Evolutionary conservation across 2,888 invertebrate species (phyloP), one percentile per base, ranked within the genome.

Genomic region (Caenorhabditis drosophilae): DNA sequence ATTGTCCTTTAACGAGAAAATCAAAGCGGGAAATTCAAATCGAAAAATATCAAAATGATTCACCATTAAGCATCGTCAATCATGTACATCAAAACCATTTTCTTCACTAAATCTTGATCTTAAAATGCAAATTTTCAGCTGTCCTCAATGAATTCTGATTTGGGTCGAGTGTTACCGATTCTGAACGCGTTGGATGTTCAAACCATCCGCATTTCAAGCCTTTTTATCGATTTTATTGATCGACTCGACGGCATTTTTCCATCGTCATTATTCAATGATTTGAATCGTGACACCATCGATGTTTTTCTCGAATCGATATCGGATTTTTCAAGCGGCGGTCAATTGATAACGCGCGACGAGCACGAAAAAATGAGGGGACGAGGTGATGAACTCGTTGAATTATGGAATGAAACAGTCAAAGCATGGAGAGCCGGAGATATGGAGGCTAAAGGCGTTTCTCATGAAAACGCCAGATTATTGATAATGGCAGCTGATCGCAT

Each of bases 191-290:
- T 75, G 22, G 75, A 75, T 40, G 61, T 73, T 25, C 75, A 75
- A 51, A 70, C 70, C n/a, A 67, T 71, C 23, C 44, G 62, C 26
- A 66, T 75, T 9, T 59, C 75, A 9, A 50, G 60, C 1, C 52
- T 71, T 1, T 75, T 70, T 45, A 69, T 69, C 11, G 73, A 75
- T 9, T 73, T 75, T 46, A 61, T 75, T 18, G 63, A 62, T n/a
- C 34, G 48, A 26, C 44, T 66, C 20, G 52, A 66, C 34, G 56
- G 34, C 38, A 49, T 69, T 12, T 67, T 69, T 36, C 68, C 72
- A 3, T 27, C 42, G 0, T 35, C 42, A 22, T 11, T 54, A 0
- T 42, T 57, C 2, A 18, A 20, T 27, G 12, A 38, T 15, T 18
- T 61, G 40, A 42, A 54, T 34, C 15, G 47, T 20, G 55, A 61